Conservation (phyloP, 2,888 invertebrate genomes). For the Drosophila imparisetae region DNA sequence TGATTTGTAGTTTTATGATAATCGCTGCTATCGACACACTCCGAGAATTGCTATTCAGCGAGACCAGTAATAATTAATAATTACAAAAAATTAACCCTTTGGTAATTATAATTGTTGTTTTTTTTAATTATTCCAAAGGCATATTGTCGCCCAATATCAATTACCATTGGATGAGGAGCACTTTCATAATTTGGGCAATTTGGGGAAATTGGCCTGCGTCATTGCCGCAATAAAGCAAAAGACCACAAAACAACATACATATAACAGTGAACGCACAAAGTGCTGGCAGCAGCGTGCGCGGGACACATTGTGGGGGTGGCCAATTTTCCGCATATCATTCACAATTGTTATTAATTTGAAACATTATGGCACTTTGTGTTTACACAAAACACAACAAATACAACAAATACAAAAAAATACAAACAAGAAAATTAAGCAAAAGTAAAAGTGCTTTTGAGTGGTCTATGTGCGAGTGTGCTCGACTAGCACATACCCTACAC, state of each 20-base stretch:
- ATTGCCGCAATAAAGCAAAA: conserved; percentile 9
- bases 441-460: conserved; percentile 30
- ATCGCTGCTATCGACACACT: neutral
- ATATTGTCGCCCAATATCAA: conserved; percentile 10
- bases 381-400: conserved; percentile 47
- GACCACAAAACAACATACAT: neutral
- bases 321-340: conserved; percentile 52
- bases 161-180: conserved; percentile 12
- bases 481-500: conserved; percentile 23
- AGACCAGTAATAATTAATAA: neutral
- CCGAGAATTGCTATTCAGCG: too few species aligned
- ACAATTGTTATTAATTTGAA: conserved; percentile 75
- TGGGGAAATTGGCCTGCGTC: conserved; percentile 36
- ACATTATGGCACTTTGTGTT: conserved; percentile 69
- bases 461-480: neutral
- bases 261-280: neutral
- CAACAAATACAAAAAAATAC: neutral
- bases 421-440: conserved; percentile 5
- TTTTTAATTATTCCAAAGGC: too few species aligned
- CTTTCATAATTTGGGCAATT: conserved; percentile 35
- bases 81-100: neutral
- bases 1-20: neutral
- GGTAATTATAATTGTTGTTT: too few species aligned
- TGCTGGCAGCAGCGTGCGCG: conserved; percentile 3
- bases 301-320: conserved; percentile 13